These are phyloP conservation scores for Sebastes dallii DNA, from an alignment of 2,797 vertebrate species.

Conservation along the genomic window DNA sequence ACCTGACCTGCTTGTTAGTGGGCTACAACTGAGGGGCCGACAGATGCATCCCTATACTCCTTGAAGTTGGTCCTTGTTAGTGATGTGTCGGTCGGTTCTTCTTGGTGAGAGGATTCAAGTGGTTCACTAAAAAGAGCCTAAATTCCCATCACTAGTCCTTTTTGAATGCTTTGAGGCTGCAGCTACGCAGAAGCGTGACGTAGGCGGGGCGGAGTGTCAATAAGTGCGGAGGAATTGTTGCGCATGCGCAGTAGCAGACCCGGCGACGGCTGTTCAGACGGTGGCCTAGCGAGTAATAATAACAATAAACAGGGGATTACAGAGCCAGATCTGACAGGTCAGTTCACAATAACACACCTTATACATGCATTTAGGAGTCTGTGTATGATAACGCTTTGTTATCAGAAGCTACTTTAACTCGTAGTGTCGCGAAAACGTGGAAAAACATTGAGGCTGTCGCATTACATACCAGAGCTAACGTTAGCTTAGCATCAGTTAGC, in stretches of 20 bases:
- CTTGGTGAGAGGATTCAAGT: too few species aligned
- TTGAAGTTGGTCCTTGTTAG: background rate
- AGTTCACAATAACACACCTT: conserved; percentile 20
- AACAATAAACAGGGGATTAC: conserved; percentile 71
- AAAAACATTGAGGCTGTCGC: background rate
- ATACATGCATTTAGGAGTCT: background rate
- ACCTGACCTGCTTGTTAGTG: background rate
- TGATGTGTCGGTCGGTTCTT: too few species aligned
- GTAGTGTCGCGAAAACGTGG: background rate
- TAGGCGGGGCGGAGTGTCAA: conserved; percentile 24
- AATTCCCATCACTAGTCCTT: too few species aligned
- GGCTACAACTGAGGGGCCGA: background rate
- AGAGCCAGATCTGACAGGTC: conserved; percentile 80
- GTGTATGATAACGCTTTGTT: background rate
- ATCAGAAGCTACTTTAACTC: background rate
- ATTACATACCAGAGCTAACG: conserved; percentile 36
- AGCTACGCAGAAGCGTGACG: background rate
- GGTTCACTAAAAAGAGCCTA: too few species aligned
- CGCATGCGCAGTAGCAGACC: conserved; percentile 81
- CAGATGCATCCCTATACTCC: background rate
- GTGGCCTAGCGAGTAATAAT: conserved; percentile 70
- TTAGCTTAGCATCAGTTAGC: conserved; percentile 33
- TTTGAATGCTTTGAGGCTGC: too few species aligned
- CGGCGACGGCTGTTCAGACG: conserved; percentile 76
- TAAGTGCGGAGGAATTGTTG: background rate